Base-by-base conservation (phyloP, 2,888 invertebrate species). In the Cactoblastis cactorum region DNA sequence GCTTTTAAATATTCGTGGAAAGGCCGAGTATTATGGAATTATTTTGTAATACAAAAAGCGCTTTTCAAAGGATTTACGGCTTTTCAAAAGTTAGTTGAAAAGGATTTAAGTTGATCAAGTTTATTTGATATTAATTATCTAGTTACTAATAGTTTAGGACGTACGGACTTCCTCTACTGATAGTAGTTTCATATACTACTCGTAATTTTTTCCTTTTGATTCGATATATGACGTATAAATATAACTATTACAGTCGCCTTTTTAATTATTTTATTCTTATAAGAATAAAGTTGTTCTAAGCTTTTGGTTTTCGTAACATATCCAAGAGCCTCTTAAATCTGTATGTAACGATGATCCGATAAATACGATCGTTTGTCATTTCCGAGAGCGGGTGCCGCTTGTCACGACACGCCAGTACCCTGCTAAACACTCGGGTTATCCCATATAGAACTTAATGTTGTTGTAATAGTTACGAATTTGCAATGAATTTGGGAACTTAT, bases 281-380 rank as follows among this genome's bases (percentile, higher is more conserved):
- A 28, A 9, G 3, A 9, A 28, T 28, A 8, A 6, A 28, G 8
- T 28, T 28, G 28, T 28, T 6, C 5, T 28, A 28, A 9, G 28
- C 28, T 9, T 28, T 8, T n/a, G n/a, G n/a, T n/a, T 28, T 28
- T 9, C 3, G 38, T 38, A 38, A 37, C 14, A 38, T 18, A 14
- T 41, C 12, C 24, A 9, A 24, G 22, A 24, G 24, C 9, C 12
- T 41, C 24, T 24, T 1, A 41, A 41, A 41, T 12, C 14, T 41
- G 41, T 22, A 41, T n/a, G 24, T 24, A 24, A 41, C 9, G 41
- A 9, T 24, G 41, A 41, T 19, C 19, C 34, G 22, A 14, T 47
- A 22, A 47, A 35, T 22, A 47, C 12, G 12, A 24, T 22, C 34
- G 47, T 41, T 41, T 24, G 22, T 39, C 39, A 49, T 39, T 35